phyloP scores from a whole-genome alignment of 2,888 invertebrate species.

The Vesta saturnalis region DNA sequence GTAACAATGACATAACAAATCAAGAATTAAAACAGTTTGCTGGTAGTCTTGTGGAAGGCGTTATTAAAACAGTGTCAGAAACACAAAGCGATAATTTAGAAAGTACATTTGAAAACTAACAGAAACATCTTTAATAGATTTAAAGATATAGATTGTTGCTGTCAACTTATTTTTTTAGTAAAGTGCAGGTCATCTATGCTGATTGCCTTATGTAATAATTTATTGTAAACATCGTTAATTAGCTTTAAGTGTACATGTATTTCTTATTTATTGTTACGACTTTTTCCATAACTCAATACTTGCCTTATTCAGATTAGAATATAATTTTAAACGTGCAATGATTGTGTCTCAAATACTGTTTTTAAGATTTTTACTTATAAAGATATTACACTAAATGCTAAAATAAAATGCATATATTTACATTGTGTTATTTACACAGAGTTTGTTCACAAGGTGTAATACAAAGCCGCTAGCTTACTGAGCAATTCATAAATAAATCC shows the following conservation, averaged over 20 bases:
- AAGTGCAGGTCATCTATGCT: background rate
- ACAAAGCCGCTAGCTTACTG: too few species aligned
- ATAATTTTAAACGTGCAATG: slow-evolving; percentile 3
- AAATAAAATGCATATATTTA: background rate
- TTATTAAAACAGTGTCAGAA: slow-evolving; percentile 59
- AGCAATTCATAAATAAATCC: too few species aligned
- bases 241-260: slow-evolving; percentile 3
- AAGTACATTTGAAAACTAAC: slow-evolving; percentile 13
- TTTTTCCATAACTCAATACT: background rate
- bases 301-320: background rate
- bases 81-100: slow-evolving; percentile 41
- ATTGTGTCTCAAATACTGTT: background rate
- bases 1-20: slow-evolving; percentile 29
- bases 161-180: background rate
- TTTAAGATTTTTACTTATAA: background rate
- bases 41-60: slow-evolving; percentile 60
- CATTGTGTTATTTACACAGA: too few species aligned
- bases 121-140: too few species aligned
- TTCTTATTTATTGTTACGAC: background rate
- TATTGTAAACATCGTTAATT: background rate
- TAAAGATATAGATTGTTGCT: too few species aligned
- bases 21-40: slow-evolving; percentile 59
- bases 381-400: background rate
- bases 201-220: background rate
- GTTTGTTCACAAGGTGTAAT: too few species aligned